Conservation (phyloP, 2,888 invertebrate species). For the Mechanitis mazaeus region DNA sequence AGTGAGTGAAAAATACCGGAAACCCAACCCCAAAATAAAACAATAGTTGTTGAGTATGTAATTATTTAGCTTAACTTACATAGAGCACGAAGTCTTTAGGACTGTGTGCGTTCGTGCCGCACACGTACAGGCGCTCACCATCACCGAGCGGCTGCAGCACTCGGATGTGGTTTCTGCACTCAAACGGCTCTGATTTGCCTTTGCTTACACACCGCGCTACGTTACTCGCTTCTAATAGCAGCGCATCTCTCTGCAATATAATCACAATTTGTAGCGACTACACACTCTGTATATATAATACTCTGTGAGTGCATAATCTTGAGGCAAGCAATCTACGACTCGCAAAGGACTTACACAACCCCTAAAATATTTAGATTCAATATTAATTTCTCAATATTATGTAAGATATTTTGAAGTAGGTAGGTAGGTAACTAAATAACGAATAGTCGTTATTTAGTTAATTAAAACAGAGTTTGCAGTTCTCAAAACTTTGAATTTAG, state of each 20-base stretch:
- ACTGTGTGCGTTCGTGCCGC: constrained; percentile 80
- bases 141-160: constrained; percentile 81
- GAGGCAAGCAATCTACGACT: background rate
- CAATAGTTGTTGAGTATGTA: background rate
- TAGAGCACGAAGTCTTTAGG: constrained; percentile 80
- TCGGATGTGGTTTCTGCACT: constrained; percentile 79
- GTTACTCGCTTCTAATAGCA: constrained; percentile 77
- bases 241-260: constrained; percentile 68
- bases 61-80: constrained; percentile 54
- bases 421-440: background rate
- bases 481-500: too few species aligned
- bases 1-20: too few species aligned
- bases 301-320: background rate
- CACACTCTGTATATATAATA: constrained; percentile 11
- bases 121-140: constrained; percentile 77
- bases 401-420: background rate
- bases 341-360: background rate
- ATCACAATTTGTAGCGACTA: constrained; percentile 9
- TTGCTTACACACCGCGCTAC: constrained; percentile 78
- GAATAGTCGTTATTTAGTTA: too few species aligned
- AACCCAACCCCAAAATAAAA: too few species aligned
- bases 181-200: constrained; percentile 80
- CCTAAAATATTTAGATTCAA: constrained; percentile 2
- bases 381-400: background rate
- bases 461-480: too few species aligned